phyloP scores from a whole-genome alignment of 1,140 invertebrate genomes.

The Galleria mellonella region DNA sequence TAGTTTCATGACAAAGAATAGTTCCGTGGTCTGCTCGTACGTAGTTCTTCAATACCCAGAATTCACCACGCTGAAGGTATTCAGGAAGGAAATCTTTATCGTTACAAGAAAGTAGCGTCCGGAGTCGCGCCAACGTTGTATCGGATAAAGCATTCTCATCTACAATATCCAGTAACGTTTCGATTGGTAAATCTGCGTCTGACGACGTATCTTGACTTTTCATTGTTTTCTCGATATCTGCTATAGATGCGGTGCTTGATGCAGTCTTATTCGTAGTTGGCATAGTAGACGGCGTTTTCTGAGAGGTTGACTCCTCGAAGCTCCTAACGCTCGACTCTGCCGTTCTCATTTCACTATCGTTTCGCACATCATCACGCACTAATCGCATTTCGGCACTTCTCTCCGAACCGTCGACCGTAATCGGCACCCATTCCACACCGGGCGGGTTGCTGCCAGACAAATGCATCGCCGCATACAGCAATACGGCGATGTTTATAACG shows the following conservation, averaged over 20 bases:
- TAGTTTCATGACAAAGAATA: slow-evolving; percentile 84
- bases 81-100: slow-evolving; percentile 78
- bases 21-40: slow-evolving; percentile 78
- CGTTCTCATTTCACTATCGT: slow-evolving; percentile 34
- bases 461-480: slow-evolving; percentile 76
- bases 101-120: slow-evolving; percentile 75
- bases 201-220: slow-evolving; percentile 31
- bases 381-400: slow-evolving; percentile 43
- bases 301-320: slow-evolving; percentile 54
- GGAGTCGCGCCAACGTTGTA: slow-evolving; percentile 41
- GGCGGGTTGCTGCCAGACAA: slow-evolving; percentile 40
- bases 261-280: slow-evolving; percentile 54
- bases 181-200: slow-evolving; percentile 42
- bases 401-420: slow-evolving; percentile 46
- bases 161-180: slow-evolving; percentile 40
- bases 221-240: slow-evolving; percentile 46
- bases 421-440: slow-evolving; percentile 44
- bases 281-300: slow-evolving; percentile 47
- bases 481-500: slow-evolving; percentile 81
- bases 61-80: slow-evolving; percentile 87
- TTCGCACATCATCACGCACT: slow-evolving; percentile 39
- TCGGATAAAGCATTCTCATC: slow-evolving; percentile 59
- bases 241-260: slow-evolving; percentile 46
- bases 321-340: slow-evolving; percentile 37
- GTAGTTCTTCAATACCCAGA: slow-evolving; percentile 94